phyloP scores from a whole-genome alignment of 2,113 vertebrate genomes.

The Oceanodroma tethys region DNA sequence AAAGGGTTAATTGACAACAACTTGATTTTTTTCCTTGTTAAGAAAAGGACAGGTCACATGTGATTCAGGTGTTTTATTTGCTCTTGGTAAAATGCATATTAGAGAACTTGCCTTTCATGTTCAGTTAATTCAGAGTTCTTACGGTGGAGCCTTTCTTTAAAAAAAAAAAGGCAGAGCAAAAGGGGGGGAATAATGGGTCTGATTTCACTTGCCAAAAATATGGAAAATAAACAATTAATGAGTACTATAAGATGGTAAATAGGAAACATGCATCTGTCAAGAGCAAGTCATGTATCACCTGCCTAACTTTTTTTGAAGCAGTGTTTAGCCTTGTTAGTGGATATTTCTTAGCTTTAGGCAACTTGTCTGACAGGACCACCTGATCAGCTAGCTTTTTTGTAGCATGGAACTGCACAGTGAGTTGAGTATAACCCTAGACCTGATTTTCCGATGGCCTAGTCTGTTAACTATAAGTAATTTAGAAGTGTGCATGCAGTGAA shows the following conservation, averaged over 20 bases:
- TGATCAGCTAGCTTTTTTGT: not conserved
- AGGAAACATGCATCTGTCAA: not conserved
- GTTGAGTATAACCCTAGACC: not conserved
- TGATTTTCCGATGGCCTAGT: not conserved
- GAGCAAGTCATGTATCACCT: not conserved
- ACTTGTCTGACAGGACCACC: not conserved
- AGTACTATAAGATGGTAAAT: not conserved
- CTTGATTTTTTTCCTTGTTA: not conserved
- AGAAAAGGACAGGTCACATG: not conserved
- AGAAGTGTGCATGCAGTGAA: not conserved
- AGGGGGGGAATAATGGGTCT: not conserved
- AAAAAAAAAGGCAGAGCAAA: not conserved
- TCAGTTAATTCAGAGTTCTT: not conserved
- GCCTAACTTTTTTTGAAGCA: not conserved
- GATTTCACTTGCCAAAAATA: not conserved
- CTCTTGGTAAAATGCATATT: not conserved
- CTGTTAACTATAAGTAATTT: not conserved
- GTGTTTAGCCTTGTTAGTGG: not conserved
- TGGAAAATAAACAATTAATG: not conserved
- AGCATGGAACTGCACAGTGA: not conserved
- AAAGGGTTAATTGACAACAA: fast-evolving
- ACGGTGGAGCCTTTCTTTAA: no score
- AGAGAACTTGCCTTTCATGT: not conserved
- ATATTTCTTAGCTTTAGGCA: not conserved
- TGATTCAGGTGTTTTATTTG: not conserved